Conservation (phyloP, 1,140 invertebrate species). For the Drosophila ambigua region DNA sequence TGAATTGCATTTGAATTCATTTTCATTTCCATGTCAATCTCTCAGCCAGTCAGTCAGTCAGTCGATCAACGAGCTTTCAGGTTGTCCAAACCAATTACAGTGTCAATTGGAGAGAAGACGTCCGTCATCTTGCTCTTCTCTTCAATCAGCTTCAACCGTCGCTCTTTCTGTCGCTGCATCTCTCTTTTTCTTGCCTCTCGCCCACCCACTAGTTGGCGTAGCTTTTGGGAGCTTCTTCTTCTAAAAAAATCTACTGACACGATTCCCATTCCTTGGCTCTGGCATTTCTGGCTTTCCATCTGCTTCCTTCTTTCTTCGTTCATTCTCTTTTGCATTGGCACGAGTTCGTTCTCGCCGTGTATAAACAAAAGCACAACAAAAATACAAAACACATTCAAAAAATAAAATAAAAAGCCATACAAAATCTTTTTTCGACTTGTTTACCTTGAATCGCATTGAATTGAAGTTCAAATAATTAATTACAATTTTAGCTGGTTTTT, state of each 20-base stretch:
- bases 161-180: background rate
- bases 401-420: conserved; percentile 39
- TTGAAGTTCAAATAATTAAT: conserved; percentile 72
- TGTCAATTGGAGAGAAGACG: conserved; percentile 63
- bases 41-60: conserved; percentile 19
- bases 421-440: conserved; percentile 63
- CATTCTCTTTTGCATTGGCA: conserved; percentile 23
- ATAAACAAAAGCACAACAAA: conserved; percentile 49
- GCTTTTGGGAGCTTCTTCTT: too few relatives aligned
- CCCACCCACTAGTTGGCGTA: too few relatives aligned
- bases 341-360: conserved; percentile 51
- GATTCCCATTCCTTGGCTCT: too few relatives aligned
- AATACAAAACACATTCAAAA: conserved; percentile 1
- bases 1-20: conserved; percentile 46
- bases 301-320: too few relatives aligned
- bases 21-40: conserved; percentile 47
- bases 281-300: too few relatives aligned
- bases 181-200: background rate
- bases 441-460: conserved; percentile 63
- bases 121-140: conserved; percentile 58
- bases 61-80: conserved; percentile 41
- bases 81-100: conserved; percentile 56
- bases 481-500: conserved; percentile 52
- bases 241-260: too few relatives aligned
- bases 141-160: conserved; percentile 31